Base-by-base conservation (phyloP, 2,113 vertebrate species). In the Orcinus orca region DNA sequence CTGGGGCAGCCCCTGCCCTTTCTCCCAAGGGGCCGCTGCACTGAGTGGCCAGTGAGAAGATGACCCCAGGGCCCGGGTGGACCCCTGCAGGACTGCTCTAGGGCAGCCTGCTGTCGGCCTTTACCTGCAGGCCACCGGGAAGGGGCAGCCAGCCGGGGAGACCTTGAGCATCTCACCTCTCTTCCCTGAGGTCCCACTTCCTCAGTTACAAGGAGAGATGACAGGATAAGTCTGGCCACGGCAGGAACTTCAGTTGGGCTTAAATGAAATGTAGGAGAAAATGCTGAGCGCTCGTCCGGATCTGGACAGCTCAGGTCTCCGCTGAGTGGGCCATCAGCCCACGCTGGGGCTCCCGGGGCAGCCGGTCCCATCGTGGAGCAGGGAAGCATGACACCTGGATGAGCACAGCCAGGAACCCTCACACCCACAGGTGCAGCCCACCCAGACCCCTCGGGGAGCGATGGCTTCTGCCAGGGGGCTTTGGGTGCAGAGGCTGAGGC, bases 1-100 rank as follows among this genome's bases (percentile, higher is more conserved):
- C 36, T 25, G 33, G 33, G 50, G 53, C 77, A n/a, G 18, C 20
- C 33, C 31, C 47, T 18, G 21, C 29, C 47, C 18, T 7, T 77
- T 31, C 20, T 53, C 47, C 47, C 0, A 0, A 9, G 41, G 41
- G 44, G 5, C 33, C 0, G 10, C 11, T 79, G 47, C 10, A 13
- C 31, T 23, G 47, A 80, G 50, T 33, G 23, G 21, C 33, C 33
- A 1, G 12, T 58, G 50, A 2, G 33, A 25, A 21, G 53, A 58
- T 36, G 77, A 58, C 8, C 33, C n/a, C 77, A 58, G 33, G 77
- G 53, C 77, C 77, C 12, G 53, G 33, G 53, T 25, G 21, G 77
- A 36, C 53, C 50, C 53, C 77, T 80, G 21, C 77, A 58, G 53
- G 62, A 58, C 53, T 13, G 12, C 21, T 58, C 53, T 12, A 25